phyloP scores from a whole-genome alignment of 92 coral and sea anemone genomes.

The Bergia puertoricense region DNA sequence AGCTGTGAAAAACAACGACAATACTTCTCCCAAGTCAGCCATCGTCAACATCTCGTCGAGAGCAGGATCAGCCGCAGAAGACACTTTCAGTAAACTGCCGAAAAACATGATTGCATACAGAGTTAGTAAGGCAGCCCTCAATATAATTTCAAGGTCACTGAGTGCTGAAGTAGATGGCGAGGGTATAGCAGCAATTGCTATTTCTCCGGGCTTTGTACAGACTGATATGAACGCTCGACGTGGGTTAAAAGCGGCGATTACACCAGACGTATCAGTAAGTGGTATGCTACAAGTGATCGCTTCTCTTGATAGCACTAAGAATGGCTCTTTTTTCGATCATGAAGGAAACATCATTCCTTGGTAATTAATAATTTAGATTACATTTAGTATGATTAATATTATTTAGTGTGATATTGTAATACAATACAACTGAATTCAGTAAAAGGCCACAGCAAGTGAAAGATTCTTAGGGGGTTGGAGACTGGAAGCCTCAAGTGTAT shows the following conservation, averaged over 20 bases:
- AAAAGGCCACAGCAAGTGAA: too few species aligned
- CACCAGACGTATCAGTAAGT: background rate
- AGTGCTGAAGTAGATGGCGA: slow-evolving; percentile 49
- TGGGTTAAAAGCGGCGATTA: background rate
- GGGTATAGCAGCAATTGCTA: slow-evolving; percentile 58
- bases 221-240: background rate
- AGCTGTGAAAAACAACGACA: slow-evolving; percentile 48
- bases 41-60: slow-evolving; percentile 73
- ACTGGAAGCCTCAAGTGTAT: too few species aligned
- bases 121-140: slow-evolving; percentile 74
- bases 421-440: too few species aligned
- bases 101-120: slow-evolving; percentile 40
- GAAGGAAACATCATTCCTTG: slow-evolving; percentile 1
- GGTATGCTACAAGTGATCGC: slow-evolving; percentile 12
- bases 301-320: background rate
- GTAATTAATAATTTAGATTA: background rate
- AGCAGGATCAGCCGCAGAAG: slow-evolving; percentile 50
- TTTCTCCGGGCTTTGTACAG: slow-evolving; percentile 67
- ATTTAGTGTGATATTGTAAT: too few species aligned
- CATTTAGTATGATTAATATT: too few species aligned
- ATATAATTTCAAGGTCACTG: slow-evolving; percentile 67
- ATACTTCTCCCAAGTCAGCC: slow-evolving; percentile 35
- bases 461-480: too few species aligned
- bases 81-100: slow-evolving; percentile 56
- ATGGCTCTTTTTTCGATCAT: background rate